Conservation (phyloP, 2,888 invertebrate genomes). For the Trichogramma evanescens region DNA sequence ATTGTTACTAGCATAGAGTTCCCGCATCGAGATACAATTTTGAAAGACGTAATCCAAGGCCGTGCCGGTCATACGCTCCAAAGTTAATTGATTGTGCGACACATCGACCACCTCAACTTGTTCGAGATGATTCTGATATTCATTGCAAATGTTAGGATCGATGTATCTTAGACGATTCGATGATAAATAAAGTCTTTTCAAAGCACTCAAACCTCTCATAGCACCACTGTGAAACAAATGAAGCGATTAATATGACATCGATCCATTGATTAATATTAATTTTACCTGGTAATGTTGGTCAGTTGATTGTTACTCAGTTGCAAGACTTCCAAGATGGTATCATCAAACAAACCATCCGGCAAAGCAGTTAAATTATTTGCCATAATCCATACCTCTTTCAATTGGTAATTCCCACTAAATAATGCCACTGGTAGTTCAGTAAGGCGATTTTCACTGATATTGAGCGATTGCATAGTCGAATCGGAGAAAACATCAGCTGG, state of each 20-base stretch:
- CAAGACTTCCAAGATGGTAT: slow-evolving; percentile 59
- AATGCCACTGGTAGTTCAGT: slow-evolving; percentile 51
- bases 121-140: slow-evolving; percentile 47
- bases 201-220: slow-evolving; percentile 1
- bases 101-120: slow-evolving; percentile 51
- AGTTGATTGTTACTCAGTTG: slow-evolving; percentile 61
- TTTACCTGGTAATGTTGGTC: slow-evolving; percentile 54
- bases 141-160: slow-evolving; percentile 49
- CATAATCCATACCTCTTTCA: slow-evolving; percentile 57
- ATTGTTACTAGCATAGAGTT: too few species aligned
- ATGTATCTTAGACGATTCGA: slow-evolving; percentile 49
- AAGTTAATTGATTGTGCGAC: slow-evolving; percentile 51
- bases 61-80: slow-evolving; percentile 24
- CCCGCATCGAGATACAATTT: too few species aligned
- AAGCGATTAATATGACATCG: neutral
- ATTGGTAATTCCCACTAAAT: neutral
- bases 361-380: slow-evolving; percentile 47
- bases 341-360: slow-evolving; percentile 56
- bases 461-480: slow-evolving; percentile 56
- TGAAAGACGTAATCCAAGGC: too few species aligned
- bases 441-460: slow-evolving; percentile 52
- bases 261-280: slow-evolving; percentile 16
- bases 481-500: slow-evolving; percentile 59
- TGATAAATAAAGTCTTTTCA: slow-evolving; percentile 46
- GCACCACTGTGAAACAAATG: slow-evolving; percentile 10